A percentile compares a stretch with the other conserved stretches of the same genome.
These are phyloP conservation scores for Acanthosepion pharaonis DNA, from an alignment of 2,888 invertebrate genomes.

Conservation along the genomic window DNA sequence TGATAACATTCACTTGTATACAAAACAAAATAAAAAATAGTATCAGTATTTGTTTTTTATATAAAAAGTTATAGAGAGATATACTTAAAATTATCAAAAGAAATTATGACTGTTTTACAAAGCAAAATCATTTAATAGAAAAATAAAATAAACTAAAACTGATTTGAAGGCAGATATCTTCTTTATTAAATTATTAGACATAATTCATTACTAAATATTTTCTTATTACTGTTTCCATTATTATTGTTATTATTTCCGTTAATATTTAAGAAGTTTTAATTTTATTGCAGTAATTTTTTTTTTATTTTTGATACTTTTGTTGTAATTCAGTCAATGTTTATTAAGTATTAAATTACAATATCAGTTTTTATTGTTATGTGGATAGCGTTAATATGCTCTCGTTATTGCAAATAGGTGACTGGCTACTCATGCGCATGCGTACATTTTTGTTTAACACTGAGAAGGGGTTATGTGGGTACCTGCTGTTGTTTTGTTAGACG, in stretches of 20 bases:
- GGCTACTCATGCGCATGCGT: slow-evolving; percentile 44
- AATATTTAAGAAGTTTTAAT: too few species aligned
- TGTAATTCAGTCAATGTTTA: background rate
- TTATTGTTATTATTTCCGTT: background rate
- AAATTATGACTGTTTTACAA: background rate
- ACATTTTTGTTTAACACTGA: background rate
- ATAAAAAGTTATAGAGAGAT: background rate
- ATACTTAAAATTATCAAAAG: background rate
- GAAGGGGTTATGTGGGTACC: slow-evolving; percentile 55
- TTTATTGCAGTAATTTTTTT: too few species aligned
- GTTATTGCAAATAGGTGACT: background rate
- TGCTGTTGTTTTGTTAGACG: slow-evolving; percentile 57
- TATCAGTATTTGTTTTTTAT: too few species aligned
- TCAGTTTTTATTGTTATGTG: background rate
- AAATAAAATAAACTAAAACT: too few species aligned
- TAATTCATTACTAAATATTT: too few species aligned
- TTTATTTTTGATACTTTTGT: too few species aligned
- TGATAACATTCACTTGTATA: background rate
- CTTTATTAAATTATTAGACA: too few species aligned
- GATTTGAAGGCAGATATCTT: background rate
- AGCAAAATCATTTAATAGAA: too few species aligned
- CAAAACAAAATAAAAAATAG: background rate
- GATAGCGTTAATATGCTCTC: background rate
- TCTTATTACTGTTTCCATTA: too few species aligned
- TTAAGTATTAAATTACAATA: background rate